phyloP scores from a whole-genome alignment of 2,113 vertebrate species.

The Aspidoscelis tigris region DNA sequence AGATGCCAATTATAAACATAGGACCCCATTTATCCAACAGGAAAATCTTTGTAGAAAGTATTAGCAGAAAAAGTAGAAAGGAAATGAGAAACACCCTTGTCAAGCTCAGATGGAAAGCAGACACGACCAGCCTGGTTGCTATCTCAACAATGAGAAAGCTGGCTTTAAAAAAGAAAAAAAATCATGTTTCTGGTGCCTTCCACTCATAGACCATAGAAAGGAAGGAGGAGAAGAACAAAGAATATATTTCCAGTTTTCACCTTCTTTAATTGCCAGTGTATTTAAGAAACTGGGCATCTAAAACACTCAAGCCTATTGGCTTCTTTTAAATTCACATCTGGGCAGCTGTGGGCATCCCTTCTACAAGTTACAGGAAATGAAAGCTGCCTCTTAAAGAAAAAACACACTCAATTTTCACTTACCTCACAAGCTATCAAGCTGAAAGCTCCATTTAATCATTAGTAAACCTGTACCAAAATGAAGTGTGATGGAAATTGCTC shows the following conservation, averaged over 20 bases:
- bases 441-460: slow-evolving; percentile 7
- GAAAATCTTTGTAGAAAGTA: slow-evolving; percentile 59
- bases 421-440: neutral
- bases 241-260: slow-evolving; percentile 11
- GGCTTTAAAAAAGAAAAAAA: slow-evolving; percentile 37
- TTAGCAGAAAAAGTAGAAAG: slow-evolving; percentile 48
- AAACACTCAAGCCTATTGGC: slow-evolving; percentile 5
- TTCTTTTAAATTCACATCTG: slow-evolving; percentile 22
- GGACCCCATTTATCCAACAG: slow-evolving; percentile 52
- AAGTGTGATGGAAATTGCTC: slow-evolving; percentile 36
- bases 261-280: slow-evolving; percentile 34
- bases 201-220: neutral
- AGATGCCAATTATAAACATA: slow-evolving; percentile 52
- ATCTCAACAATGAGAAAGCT: slow-evolving; percentile 26
- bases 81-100: slow-evolving; percentile 69
- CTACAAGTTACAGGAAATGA: slow-evolving; percentile 42
- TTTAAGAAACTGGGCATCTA: slow-evolving; percentile 15
- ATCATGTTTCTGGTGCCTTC: slow-evolving; percentile 2
- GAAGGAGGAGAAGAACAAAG: slow-evolving; percentile 40
- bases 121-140: slow-evolving; percentile 50
- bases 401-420: slow-evolving; percentile 16
- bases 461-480: slow-evolving; percentile 9
- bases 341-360: slow-evolving; percentile 43
- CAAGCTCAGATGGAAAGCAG: slow-evolving; percentile 65
- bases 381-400: slow-evolving; percentile 34